Evolutionary conservation across 2,113 vertebrate species (phyloP), one percentile per base, ranked within the genome.

Genomic region (Ophthalmolycus amberensis): DNA sequence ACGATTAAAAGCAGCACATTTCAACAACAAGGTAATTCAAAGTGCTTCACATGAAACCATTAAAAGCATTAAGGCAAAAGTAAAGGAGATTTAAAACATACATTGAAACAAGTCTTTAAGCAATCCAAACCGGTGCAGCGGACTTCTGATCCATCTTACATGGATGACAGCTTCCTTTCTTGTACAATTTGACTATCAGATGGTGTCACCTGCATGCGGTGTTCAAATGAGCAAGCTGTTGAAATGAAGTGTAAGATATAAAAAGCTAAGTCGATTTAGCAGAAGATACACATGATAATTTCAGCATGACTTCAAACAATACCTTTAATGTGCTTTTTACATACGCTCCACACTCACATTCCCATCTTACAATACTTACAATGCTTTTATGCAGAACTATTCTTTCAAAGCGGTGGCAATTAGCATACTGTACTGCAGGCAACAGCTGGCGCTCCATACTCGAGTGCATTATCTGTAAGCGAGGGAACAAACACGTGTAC

Each of bases 371-470:
- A 60, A 52, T 63, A 77, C 80, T 68, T 25, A 25, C 25, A 25
- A 25, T 37, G 63, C 58, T 77, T 25, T 73, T 84, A 65, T 83
- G 75, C 67, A 64, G 54, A 85, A 75, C 67, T 70, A 62, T 70
- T 77, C 69, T 71, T 83, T 88, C 84, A 88, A 77, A 90, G 84
- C 50, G 81, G 29, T 63, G 48, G 40, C 54, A 91, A 92, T 93
- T 93, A 91, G 85, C 88, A 91, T 84, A 88, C 88, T 84, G 83
- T 90, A 89, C 91, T 85, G 82, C 83, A 85, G 85, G 83, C 89
- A 91, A 86, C 91, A 92, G 91, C 86, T 91, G 91, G 77, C 0
- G 66, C 71, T 66, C 75, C 90, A 90, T 84, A 89, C 88, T 85
- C 80, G 71, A 85, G 80, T 82, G 80, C 83, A 85, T 85, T 84